Percentiles rank a stretch among this genome's conserved stretches.
These are phyloP conservation scores for Synergus umbraculus DNA, from an alignment of 2,888 invertebrate genomes.

Conservation along the genomic window DNA sequence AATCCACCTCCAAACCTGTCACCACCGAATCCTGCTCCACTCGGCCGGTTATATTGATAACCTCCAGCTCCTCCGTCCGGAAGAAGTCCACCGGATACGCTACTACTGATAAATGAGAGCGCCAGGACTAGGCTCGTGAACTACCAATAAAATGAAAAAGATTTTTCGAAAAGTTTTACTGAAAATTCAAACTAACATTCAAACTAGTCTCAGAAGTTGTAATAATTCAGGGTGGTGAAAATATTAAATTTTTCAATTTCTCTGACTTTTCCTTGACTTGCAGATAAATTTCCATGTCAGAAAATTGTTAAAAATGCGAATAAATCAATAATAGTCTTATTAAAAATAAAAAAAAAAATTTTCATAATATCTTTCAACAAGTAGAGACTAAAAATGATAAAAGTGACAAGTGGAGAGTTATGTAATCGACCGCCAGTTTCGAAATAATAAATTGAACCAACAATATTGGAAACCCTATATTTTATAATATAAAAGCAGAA, in stretches of 20 bases:
- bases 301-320: no score
- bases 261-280: no score
- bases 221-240: no score
- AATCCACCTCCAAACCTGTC: slow-evolving; percentile 48
- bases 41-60: slow-evolving; percentile 73
- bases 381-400: background rate
- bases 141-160: slow-evolving; percentile 50
- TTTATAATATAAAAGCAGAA: background rate
- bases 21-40: slow-evolving; percentile 56
- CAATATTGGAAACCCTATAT: background rate
- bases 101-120: slow-evolving; percentile 64
- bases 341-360: no score
- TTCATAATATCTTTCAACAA: no score
- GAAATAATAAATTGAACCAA: background rate
- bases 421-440: background rate
- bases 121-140: slow-evolving; percentile 63
- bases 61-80: slow-evolving; percentile 60
- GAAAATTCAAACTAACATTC: background rate
- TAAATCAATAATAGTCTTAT: no score
- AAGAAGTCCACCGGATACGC: slow-evolving; percentile 67
- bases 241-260: no score
- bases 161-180: background rate
- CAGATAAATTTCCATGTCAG: no score
- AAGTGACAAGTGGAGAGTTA: background rate
- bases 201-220: background rate